Evolutionary conservation across 2,888 invertebrate genomes (phyloP).

Genomic region (Ceramica pisi): DNA sequence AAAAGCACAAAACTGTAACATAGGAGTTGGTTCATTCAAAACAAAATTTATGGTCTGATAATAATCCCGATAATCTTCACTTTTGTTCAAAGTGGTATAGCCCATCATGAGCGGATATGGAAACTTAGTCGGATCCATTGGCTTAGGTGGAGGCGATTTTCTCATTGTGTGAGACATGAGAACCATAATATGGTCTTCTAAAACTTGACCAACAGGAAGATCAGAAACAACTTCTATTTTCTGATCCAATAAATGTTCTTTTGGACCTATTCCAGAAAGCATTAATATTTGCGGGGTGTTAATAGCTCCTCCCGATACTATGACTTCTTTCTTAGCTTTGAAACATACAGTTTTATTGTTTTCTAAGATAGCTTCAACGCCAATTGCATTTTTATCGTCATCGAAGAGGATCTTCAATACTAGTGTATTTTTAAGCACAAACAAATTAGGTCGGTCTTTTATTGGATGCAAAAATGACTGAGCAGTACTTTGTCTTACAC

Average conservation of each 20-base stretch:
- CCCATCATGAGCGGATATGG: slow-evolving; percentile 65
- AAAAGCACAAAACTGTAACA: slow-evolving; percentile 57
- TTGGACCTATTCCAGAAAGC: slow-evolving; percentile 87
- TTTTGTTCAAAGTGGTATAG: slow-evolving; percentile 90
- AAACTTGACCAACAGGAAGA: slow-evolving; percentile 83
- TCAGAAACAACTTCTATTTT: slow-evolving; percentile 79
- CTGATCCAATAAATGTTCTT: slow-evolving; percentile 73
- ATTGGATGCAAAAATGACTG: slow-evolving; percentile 83
- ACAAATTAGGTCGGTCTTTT: slow-evolving; percentile 74
- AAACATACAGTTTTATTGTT: slow-evolving; percentile 67
- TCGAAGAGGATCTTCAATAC: slow-evolving; percentile 88
- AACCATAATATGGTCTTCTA: slow-evolving; percentile 84
- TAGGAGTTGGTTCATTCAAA: slow-evolving; percentile 44
- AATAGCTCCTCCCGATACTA: slow-evolving; percentile 85
- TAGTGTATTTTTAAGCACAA: slow-evolving; percentile 82
- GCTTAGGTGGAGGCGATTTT: slow-evolving; percentile 72
- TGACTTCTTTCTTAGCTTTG: slow-evolving; percentile 82
- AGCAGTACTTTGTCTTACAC: slow-evolving; percentile 85
- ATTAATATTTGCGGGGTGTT: slow-evolving; percentile 86
- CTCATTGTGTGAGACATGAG: slow-evolving; percentile 66
- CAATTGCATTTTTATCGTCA: slow-evolving; percentile 80
- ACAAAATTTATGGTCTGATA: slow-evolving; percentile 71
- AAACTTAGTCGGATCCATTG: slow-evolving; percentile 70
- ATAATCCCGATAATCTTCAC: slow-evolving; percentile 83
- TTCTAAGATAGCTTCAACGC: slow-evolving; percentile 78